A percentile compares a stretch with the other conserved stretches of the same genome.
phyloP scores from a whole-genome alignment of 2,113 vertebrate species.

The Phylloscopus trochiloides region DNA sequence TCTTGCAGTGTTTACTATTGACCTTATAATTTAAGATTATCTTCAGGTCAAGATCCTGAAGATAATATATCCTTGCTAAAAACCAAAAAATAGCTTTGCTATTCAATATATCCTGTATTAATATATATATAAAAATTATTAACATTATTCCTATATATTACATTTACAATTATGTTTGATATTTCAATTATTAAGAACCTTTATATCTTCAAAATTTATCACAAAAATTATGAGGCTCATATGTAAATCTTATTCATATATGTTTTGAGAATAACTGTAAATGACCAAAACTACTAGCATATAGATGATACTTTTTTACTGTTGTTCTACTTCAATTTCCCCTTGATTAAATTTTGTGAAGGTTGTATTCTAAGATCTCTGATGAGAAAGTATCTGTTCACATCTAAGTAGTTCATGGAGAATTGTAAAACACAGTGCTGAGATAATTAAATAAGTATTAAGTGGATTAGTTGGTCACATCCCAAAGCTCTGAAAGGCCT shows the following conservation, averaged over 20 bases:
- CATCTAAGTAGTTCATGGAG: conserved; percentile 24
- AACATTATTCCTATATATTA: not conserved
- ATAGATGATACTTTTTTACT: not conserved
- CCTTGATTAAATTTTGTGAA: conserved; percentile 39
- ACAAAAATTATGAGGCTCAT: not conserved
- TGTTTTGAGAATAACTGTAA: not conserved
- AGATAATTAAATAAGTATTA: conserved; percentile 52
- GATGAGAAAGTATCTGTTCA: conserved; percentile 19
- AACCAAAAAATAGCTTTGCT: not conserved
- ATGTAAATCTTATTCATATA: not conserved
- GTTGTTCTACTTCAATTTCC: conserved; percentile 33
- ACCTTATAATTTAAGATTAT: not conserved
- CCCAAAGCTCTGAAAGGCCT: not conserved
- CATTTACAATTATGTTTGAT: not conserved
- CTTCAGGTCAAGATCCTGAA: not conserved
- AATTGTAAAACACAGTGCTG: conserved; percentile 10
- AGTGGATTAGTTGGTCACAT: conserved; percentile 30
- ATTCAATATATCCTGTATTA: not conserved
- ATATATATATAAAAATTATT: not conserved
- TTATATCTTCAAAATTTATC: not conserved
- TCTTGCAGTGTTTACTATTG: not conserved
- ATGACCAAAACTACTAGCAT: not conserved
- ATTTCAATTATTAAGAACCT: not conserved
- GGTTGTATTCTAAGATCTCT: conserved; percentile 1
- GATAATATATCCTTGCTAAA: not conserved